A percentile compares a stretch with the other conserved stretches of the same genome.
These are phyloP conservation scores for Lasioglossum leucozonium DNA, from an alignment of 2,888 invertebrate species.

Conservation along the genomic window DNA sequence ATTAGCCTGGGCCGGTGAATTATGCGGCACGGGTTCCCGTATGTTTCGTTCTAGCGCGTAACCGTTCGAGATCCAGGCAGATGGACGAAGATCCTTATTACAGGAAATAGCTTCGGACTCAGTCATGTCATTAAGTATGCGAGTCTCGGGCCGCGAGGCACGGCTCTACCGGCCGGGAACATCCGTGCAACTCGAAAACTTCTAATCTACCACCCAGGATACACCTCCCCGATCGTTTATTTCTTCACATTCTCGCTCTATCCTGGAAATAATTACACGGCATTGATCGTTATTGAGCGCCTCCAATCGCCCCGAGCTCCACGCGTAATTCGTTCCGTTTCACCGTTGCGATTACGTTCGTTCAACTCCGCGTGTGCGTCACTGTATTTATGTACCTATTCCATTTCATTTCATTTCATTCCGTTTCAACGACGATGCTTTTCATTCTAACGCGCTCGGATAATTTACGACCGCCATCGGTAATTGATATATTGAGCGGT, in stretches of 20 bases:
- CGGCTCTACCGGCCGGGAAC: constrained; percentile 47
- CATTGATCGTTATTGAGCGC: constrained; percentile 53
- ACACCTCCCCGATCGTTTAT: constrained; percentile 45
- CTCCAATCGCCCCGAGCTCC: constrained; percentile 20
- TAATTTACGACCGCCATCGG: not conserved
- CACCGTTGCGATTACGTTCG: not conserved
- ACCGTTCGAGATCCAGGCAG: constrained; percentile 45
- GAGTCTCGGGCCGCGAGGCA: constrained; percentile 59
- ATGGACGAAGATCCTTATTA: constrained; percentile 72
- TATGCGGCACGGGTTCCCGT: constrained; percentile 43
- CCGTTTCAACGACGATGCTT: not conserved
- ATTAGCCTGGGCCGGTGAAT: constrained; percentile 36
- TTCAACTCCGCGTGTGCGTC: not conserved
- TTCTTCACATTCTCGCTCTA: constrained; percentile 49
- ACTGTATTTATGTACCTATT: constrained; percentile 17
- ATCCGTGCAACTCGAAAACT: constrained; percentile 62
- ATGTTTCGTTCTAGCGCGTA: constrained; percentile 31
- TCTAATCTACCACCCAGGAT: constrained; percentile 61
- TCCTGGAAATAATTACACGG: constrained; percentile 50
- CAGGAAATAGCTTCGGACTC: constrained; percentile 69
- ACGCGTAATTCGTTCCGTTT: constrained; percentile 26
- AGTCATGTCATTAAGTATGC: constrained; percentile 71
- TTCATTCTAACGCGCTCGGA: not conserved
- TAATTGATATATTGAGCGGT: not conserved
- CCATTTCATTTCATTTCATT: constrained; percentile 10